phyloP scores from a whole-genome alignment of 2,113 vertebrate genomes.

The Nycticryphes semicollaris region DNA sequence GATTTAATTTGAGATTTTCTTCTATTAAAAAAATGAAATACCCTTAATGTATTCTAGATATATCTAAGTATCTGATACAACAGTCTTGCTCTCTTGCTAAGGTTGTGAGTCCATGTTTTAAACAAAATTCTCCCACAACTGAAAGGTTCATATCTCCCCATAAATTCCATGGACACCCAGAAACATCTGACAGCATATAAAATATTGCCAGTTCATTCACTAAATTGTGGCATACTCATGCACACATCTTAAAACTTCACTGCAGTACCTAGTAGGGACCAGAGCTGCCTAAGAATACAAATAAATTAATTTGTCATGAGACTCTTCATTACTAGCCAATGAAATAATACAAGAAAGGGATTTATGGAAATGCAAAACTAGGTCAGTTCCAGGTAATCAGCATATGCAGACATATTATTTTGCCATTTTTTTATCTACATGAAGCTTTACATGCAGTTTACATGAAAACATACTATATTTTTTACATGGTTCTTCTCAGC shows the following conservation, averaged over 20 bases:
- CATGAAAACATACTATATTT: neutral
- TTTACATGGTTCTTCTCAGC: neutral
- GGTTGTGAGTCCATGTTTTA: neutral
- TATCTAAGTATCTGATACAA: neutral
- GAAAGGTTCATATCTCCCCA: neutral
- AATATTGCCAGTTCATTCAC: neutral
- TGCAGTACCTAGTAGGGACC: neutral
- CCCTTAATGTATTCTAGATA: neutral
- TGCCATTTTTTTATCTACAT: neutral
- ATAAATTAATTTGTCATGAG: conserved; percentile 20
- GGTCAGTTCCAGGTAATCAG: conserved; percentile 14
- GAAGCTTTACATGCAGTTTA: neutral
- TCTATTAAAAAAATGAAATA: neutral
- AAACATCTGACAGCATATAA: neutral
- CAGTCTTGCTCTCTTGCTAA: neutral
- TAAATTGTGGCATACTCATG: neutral
- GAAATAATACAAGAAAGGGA: neutral
- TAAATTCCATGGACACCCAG: neutral
- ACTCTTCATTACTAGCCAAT: conserved; percentile 6
- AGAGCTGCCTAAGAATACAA: neutral
- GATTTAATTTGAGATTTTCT: conserved; percentile 10
- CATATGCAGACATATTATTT: conserved; percentile 24
- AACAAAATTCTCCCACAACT: neutral
- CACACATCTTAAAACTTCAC: neutral
- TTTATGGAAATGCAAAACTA: conserved; percentile 29